Conservation (phyloP, 2,797 vertebrate genomes). For the Mico argentatus region DNA sequence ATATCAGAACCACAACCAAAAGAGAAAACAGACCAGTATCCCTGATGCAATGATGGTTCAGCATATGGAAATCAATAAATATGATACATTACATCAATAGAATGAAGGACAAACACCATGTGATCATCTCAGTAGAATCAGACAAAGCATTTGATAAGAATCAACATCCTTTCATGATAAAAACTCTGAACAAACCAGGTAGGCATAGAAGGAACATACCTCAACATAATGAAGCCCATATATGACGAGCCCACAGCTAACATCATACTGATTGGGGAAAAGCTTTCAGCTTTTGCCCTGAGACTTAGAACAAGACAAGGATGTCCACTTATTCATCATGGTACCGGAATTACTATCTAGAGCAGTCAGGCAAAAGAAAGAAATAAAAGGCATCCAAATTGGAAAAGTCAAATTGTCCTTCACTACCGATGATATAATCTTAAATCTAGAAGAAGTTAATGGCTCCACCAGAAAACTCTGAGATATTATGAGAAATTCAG, state of each 20-base stretch:
- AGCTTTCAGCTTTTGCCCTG: neutral
- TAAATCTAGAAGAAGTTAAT: neutral
- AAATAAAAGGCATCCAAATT: neutral
- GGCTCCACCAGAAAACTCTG: neutral
- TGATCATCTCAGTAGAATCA: neutral
- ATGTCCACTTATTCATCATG: neutral
- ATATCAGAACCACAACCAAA: neutral
- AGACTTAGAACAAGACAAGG: neutral
- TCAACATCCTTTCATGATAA: neutral
- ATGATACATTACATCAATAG: neutral
- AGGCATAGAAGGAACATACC: neutral
- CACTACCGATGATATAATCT: neutral
- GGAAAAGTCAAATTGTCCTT: neutral
- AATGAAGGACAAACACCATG: neutral
- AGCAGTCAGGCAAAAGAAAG: neutral
- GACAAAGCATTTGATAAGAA: neutral
- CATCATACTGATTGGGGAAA: neutral
- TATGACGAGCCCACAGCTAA: neutral
- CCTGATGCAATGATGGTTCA: neutral
- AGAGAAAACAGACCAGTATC: neutral
- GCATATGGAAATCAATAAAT: neutral
- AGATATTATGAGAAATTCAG: neutral
- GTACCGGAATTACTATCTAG: neutral
- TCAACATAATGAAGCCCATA: neutral
- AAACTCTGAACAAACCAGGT: neutral